phyloP scores from a whole-genome alignment of 2,888 invertebrate species.

The Zelleria hepariella region DNA sequence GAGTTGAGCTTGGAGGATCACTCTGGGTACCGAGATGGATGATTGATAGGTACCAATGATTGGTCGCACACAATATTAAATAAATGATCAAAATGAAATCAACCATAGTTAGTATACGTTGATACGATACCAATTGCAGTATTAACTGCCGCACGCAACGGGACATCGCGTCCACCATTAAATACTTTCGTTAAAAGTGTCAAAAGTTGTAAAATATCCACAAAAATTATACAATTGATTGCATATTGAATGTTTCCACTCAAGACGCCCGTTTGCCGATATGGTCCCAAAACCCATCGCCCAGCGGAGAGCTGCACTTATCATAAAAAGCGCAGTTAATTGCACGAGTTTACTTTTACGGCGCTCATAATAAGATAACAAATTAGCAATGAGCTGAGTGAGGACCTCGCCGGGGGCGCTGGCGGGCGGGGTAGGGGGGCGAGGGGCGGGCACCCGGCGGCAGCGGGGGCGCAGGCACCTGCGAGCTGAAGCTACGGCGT shows the following conservation, averaged over 20 bases:
- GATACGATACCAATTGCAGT: no score
- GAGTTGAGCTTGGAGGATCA: no score
- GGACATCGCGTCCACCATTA: no score
- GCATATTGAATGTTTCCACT: neutral
- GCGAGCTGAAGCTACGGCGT: neutral
- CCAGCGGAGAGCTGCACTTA: neutral
- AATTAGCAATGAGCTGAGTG: neutral
- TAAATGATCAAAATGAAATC: no score
- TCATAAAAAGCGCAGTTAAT: neutral
- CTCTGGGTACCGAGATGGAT: no score
- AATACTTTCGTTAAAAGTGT: no score
- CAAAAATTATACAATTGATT: neutral
- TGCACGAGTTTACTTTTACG: neutral
- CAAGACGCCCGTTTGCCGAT: neutral
- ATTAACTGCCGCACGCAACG: no score
- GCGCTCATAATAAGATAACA: neutral
- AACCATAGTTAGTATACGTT: no score
- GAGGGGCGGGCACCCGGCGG: neutral
- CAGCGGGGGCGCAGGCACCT: neutral
- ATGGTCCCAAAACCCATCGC: neutral
- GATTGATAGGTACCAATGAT: no score
- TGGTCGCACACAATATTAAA: no score
- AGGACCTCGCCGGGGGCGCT: neutral
- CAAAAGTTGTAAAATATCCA: neutral
- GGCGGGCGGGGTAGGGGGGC: neutral